A percentile compares a stretch with the other conserved stretches of the same genome.
These are phyloP conservation scores for Neosilurus hyrtlii DNA, from an alignment of 2,797 vertebrate genomes.

Conservation along the genomic window DNA sequence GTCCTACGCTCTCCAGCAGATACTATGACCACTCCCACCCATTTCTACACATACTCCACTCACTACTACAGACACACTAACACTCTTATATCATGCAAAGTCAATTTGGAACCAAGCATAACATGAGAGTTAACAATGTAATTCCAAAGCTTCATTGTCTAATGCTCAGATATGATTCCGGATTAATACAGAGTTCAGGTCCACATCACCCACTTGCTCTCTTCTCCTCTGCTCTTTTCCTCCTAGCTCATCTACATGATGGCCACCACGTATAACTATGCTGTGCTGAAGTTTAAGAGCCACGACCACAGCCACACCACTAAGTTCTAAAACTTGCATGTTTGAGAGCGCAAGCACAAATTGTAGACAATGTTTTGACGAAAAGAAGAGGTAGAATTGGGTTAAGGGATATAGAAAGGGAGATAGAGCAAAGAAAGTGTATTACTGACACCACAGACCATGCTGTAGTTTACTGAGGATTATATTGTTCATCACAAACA, in stretches of 20 bases:
- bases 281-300: conserved; percentile 93
- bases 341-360: conserved; percentile 24
- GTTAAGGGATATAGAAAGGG: conserved; percentile 11
- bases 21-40: background rate
- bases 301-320: conserved; percentile 87
- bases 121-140: background rate
- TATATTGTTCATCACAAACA: conserved; percentile 20
- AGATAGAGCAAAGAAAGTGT: conserved; percentile 22
- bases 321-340: conserved; percentile 76
- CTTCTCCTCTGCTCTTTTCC: conserved; percentile 59
- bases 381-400: conserved; percentile 22
- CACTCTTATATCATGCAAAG: background rate
- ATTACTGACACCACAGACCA: conserved; percentile 44
- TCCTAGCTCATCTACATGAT: conserved; percentile 90
- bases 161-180: background rate
- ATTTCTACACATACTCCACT: background rate
- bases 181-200: conserved; percentile 15
- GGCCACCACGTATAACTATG: conserved; percentile 92
- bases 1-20: background rate
- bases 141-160: background rate
- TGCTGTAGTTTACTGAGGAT: conserved; percentile 42
- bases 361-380: conserved; percentile 37
- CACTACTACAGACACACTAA: background rate
- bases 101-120: background rate
- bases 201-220: conserved; percentile 47